Evolutionary conservation across 1,140 invertebrate genomes (phyloP).

Genomic region (Zaprionus tsacasi): DNA sequence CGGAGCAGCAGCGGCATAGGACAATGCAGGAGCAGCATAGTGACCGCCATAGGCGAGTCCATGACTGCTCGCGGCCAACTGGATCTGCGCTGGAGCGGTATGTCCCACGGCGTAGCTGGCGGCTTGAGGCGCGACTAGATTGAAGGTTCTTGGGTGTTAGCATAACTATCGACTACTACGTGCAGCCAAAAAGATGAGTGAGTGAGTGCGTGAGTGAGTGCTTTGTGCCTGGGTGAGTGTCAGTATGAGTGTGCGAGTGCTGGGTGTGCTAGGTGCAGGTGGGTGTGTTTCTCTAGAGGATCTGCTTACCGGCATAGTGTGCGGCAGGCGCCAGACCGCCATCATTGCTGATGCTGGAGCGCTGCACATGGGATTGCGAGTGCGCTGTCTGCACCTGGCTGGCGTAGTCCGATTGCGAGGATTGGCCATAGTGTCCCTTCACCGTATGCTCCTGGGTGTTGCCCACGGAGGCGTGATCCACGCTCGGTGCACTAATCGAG

Average conservation of each 20-base stretch:
- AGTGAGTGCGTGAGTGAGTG: not conserved
- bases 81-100: conserved; percentile 64
- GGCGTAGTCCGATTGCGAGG: conserved; percentile 85
- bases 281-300: not conserved
- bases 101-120: conserved; percentile 62
- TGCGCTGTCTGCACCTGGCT: conserved; percentile 85
- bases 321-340: conserved; percentile 72
- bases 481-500: conserved; percentile 84
- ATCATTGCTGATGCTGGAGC: conserved; percentile 85
- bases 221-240: conserved; percentile 29
- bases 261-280: not conserved
- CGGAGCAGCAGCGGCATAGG: conserved; percentile 33
- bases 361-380: conserved; percentile 85
- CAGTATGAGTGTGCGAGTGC: not conserved
- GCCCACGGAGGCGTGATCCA: conserved; percentile 85
- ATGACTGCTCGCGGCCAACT: conserved; percentile 25
- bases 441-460: conserved; percentile 86
- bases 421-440: conserved; percentile 85
- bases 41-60: conserved; percentile 51
- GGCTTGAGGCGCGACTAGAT: conserved; percentile 65
- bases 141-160: conserved; percentile 38
- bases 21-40: conserved; percentile 40
- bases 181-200: conserved; percentile 21
- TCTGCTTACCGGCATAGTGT: conserved; percentile 65
- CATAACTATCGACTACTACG: conserved; percentile 50